Base-by-base conservation (phyloP, 2,888 invertebrate species). In the Yponomeuta plumbellus region DNA sequence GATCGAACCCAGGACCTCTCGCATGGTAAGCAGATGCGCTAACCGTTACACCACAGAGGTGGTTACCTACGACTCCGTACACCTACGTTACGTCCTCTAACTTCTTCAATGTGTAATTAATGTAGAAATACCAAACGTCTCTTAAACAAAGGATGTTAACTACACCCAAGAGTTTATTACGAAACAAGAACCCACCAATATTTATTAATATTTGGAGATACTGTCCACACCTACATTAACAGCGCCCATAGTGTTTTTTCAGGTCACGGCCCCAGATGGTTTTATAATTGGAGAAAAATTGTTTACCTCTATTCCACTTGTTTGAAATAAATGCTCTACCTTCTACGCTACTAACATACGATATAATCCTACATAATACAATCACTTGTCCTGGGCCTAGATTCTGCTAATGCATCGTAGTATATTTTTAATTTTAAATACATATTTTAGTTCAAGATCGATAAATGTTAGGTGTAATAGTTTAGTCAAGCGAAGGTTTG, bases 251-350 rank as follows among this genome's bases (percentile, higher is more conserved):
- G 17, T 52, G 59, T 59, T 11, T 22, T 58, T 59, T 59, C 21
- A 59, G 21, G 59, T 22, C 59, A 59, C 21, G 59, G 59, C 4
- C 23, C 23, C 59, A 59, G 22, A 20, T 17, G 44, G 21, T 11
- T 22, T 59, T 59, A 23, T 21, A 59, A 22, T 59, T 21, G 59
- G 59, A 59, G 13, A 58, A 59, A 59, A 13, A 23, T n/a, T 59
- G 22, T 59, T 59, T 59, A 23, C 59, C 59, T 22, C 59, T 59
- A 22, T 59, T 59, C n/a, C 59, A 59, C 34, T 52, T 52, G 44
- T 52, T 17, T 52, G 44, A 52, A 52, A 52, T 52, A 13, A 11
- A 44, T 44, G 44, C 44, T 44, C 44, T 52, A 52, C 44, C 44
- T 52, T 1, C 13, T n/a, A 34, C 8, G 8, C 26, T 26, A 4